Conservation (phyloP, 92 coral and sea anemone genomes). For the Desmophyllum pertusum region DNA sequence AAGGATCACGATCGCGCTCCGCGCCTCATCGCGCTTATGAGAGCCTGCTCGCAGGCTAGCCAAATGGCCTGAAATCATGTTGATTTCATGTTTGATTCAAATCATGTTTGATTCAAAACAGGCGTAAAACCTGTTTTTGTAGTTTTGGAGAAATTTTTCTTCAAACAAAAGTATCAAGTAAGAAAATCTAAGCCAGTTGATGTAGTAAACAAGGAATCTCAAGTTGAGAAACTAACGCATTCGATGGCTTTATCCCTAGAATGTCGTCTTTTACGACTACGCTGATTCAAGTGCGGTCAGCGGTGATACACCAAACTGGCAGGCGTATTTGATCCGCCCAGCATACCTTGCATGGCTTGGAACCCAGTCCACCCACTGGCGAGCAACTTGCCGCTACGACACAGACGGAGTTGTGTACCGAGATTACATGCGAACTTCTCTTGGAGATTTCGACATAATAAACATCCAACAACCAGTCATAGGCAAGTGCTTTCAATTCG, state of each 20-base stretch:
- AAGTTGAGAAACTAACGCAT: neutral
- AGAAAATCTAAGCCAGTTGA: too few relatives aligned
- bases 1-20: too few relatives aligned
- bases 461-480: neutral
- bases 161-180: too few relatives aligned
- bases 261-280: constrained; percentile 5
- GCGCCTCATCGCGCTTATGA: too few relatives aligned
- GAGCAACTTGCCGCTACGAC: constrained; percentile 50
- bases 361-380: constrained; percentile 37
- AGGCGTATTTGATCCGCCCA: constrained; percentile 25
- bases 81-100: too few relatives aligned
- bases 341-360: constrained; percentile 17
- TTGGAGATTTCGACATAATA: constrained; percentile 6
- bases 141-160: too few relatives aligned
- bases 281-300: constrained; percentile 12
- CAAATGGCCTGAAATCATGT: too few relatives aligned
- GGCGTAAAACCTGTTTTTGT: too few relatives aligned
- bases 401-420: constrained; percentile 49
- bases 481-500: neutral
- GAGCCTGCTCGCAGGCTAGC: too few relatives aligned
- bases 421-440: constrained; percentile 36
- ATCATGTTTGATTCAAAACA: too few relatives aligned
- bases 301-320: constrained; percentile 14
- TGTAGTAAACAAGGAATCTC: too few relatives aligned
- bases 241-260: neutral